Base-by-base conservation (phyloP, 2,888 invertebrate species). In the Scrobipalpa atriplicella region DNA sequence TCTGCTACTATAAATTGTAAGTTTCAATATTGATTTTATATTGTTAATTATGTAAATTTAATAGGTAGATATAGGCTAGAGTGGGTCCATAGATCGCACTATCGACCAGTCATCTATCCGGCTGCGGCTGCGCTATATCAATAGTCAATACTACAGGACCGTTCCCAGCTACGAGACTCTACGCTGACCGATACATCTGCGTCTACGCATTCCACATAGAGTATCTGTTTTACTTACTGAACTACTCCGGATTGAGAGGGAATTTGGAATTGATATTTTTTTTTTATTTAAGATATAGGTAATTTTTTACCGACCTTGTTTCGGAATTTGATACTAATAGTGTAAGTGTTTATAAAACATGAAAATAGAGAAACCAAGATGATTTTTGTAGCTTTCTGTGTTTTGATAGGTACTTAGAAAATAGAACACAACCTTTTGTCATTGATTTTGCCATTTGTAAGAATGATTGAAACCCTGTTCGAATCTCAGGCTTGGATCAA, bases 71-170 rank as follows among this genome's bases (percentile, higher is more conserved):
- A 18, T 2, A 16, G 7, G 68, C 66, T 39, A 43, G 66, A 67
- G 67, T 69, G 71, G 64, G 70, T 61, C 39, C n/a, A 29, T 39
- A 39, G 62, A 43, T 13, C 41, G 19, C 21, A 18, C 66, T 77
- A 78, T 75, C 78, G 71, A 69, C 65, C 67, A 68, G 61, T 73
- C 77, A 80, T 81, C 87, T 78, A 78, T 73, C 76, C 73, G 75
- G 76, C 81, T 88, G 86, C 73, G 75, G 76, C 81, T 88, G 86
- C 85, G 89, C 89, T 87, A 89, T 86, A 86, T 83, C 83, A 82
- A 78, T 81, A 78, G 85, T 83, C 83, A 82, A 78, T 81, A 78
- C 79, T 79, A 73, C 38, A 0, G 13, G 36, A 60, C 38, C 47
- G 36, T 47, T 58, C 63, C 41, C 47, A 29, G 51, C 51, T 16